A percentile compares a stretch with the other conserved stretches of the same genome.
phyloP scores from a whole-genome alignment of 2,888 invertebrate species.

The Tortricodes alternella region DNA sequence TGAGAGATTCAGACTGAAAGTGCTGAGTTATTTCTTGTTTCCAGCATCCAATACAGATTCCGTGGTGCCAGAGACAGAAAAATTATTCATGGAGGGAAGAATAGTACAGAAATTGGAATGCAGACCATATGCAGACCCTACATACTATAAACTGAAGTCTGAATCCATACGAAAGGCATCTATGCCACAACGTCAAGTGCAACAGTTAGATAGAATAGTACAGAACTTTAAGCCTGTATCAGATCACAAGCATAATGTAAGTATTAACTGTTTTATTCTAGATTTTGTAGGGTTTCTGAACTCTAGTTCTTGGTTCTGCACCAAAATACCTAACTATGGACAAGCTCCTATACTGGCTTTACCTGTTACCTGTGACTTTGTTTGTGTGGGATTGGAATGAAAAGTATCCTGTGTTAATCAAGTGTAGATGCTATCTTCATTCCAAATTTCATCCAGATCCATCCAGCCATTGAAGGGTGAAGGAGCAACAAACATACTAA shows the following conservation, averaged over 20 bases:
- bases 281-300: background rate
- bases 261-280: conserved; percentile 44
- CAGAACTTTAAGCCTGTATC: conserved; percentile 96
- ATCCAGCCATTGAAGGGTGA: too few species aligned
- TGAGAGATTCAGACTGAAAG: too few species aligned
- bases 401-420: too few species aligned
- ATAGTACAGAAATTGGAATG: conserved; percentile 98
- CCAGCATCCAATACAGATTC: conserved; percentile 85
- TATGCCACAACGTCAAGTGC: conserved; percentile 92
- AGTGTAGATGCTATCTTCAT: too few species aligned
- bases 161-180: conserved; percentile 94
- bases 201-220: conserved; percentile 93
- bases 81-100: conserved; percentile 94
- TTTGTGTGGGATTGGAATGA: too few species aligned
- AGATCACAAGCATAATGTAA: conserved; percentile 95
- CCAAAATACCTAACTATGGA: background rate
- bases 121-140: conserved; percentile 92
- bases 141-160: conserved; percentile 95
- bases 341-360: too few species aligned
- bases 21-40: conserved; percentile 38
- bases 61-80: conserved; percentile 90
- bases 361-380: too few species aligned
- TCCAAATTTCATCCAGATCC: too few species aligned
- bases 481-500: too few species aligned
- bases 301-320: background rate